Evolutionary conservation across 1,140 invertebrate genomes (phyloP).

Genomic region (Pteromalus puparum): DNA sequence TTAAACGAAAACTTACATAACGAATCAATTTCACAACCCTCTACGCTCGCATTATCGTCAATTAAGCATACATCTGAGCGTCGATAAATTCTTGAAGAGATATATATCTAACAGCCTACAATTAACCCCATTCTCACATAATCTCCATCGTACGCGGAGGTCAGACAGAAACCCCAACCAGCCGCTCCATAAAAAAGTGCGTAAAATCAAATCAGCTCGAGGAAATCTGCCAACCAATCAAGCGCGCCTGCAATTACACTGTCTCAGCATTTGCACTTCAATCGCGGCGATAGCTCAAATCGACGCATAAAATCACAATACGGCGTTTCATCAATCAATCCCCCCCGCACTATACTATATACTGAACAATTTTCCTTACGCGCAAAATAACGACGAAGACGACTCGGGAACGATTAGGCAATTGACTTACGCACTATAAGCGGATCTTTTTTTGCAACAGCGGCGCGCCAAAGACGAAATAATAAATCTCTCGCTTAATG

Average conservation of each 20-base stretch:
- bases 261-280: background rate
- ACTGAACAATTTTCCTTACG: background rate
- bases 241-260: background rate
- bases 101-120: background rate
- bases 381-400: background rate
- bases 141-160: background rate
- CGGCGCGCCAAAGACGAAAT: background rate
- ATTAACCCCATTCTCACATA: background rate
- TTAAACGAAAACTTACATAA: no score
- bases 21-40: no score
- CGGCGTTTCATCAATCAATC: background rate
- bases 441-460: background rate
- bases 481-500: constrained; percentile 45
- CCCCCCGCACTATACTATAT: no score
- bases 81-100: background rate
- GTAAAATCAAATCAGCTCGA: background rate
- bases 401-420: constrained; percentile 34
- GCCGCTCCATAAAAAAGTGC: background rate
- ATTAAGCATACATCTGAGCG: background rate
- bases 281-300: background rate
- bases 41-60: background rate
- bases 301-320: background rate
- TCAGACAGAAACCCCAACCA: background rate
- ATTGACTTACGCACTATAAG: constrained; percentile 21
- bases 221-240: background rate